These are phyloP conservation scores for Conus betulinus DNA, from an alignment of 1,140 invertebrate genomes.

Conservation along the genomic window DNA sequence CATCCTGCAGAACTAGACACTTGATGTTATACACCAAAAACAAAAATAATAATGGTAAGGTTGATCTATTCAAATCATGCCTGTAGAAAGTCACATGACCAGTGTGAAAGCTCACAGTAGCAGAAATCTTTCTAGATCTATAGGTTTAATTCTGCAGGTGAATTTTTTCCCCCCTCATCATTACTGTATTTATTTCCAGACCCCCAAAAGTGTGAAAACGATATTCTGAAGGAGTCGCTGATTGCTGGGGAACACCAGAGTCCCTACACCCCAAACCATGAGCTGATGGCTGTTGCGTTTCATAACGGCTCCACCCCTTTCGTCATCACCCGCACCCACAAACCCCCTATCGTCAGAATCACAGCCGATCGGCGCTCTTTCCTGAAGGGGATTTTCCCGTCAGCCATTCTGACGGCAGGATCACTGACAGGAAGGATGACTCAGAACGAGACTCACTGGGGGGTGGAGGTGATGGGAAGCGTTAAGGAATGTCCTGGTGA, in stretches of 20 bases:
- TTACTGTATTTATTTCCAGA: slow-evolving; percentile 31
- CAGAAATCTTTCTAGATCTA: not conserved
- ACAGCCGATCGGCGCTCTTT: slow-evolving; percentile 45
- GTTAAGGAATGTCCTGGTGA: slow-evolving; percentile 58
- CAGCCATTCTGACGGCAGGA: slow-evolving; percentile 37
- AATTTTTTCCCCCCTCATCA: not conserved
- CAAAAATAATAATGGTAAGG: too few relatives aligned
- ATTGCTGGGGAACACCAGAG: slow-evolving; percentile 50
- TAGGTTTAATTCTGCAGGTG: not conserved
- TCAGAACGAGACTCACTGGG: slow-evolving; percentile 59
- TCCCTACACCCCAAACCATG: slow-evolving; percentile 49
- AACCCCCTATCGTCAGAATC: slow-evolving; percentile 45
- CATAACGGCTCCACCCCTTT: slow-evolving; percentile 49
- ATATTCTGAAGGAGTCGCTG: slow-evolving; percentile 47
- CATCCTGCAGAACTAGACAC: too few relatives aligned
- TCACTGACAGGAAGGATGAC: slow-evolving; percentile 53
- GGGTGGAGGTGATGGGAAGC: slow-evolving; percentile 50
- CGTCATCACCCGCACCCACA: slow-evolving; percentile 45
- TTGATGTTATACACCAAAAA: too few relatives aligned
- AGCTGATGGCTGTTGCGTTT: slow-evolving; percentile 43
- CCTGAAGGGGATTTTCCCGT: slow-evolving; percentile 50
- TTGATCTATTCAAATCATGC: too few relatives aligned
- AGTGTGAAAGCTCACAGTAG: too few relatives aligned
- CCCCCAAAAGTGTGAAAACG: slow-evolving; percentile 51
- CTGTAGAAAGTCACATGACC: too few relatives aligned